Conservation (phyloP, 2,113 vertebrate species). For the Setophaga kirtlandii region DNA sequence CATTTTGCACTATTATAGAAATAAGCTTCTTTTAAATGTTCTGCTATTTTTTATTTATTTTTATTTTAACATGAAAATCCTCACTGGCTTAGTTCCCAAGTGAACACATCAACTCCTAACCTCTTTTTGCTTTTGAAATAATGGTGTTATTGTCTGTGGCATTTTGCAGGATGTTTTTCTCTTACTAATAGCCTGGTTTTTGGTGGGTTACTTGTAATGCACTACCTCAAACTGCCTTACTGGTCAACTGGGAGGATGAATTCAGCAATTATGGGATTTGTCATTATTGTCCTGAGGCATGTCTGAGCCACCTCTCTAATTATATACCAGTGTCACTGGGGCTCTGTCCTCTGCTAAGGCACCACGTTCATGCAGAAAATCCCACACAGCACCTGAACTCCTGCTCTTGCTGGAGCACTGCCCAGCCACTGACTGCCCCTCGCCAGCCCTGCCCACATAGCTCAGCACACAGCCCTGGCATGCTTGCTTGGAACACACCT, state of each 20-base stretch:
- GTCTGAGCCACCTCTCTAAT: not conserved
- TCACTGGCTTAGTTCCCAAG: slow-evolving; percentile 8
- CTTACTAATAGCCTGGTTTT: not conserved
- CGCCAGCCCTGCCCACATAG: not conserved
- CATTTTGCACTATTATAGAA: slow-evolving; percentile 36
- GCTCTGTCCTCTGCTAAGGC: not conserved
- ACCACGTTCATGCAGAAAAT: not conserved
- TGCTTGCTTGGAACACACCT: accelerated
- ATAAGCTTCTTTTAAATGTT: slow-evolving; percentile 56
- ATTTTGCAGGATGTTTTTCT: not conserved
- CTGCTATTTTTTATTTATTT: slow-evolving; percentile 27
- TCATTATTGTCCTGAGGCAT: not conserved
- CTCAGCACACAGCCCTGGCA: accelerated
- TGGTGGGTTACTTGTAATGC: not conserved
- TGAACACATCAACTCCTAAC: not conserved
- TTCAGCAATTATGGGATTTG: not conserved
- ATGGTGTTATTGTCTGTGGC: not conserved
- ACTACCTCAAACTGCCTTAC: not conserved
- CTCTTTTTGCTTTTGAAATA: not conserved
- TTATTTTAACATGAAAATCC: slow-evolving; percentile 28
- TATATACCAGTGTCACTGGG: not conserved
- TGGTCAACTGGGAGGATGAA: not conserved
- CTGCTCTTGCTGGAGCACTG: not conserved
- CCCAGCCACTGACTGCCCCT: not conserved
- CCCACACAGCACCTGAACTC: not conserved